phyloP scores from a whole-genome alignment of 64 coral and sea anemone species.

The Stichodactyla mertensii region DNA sequence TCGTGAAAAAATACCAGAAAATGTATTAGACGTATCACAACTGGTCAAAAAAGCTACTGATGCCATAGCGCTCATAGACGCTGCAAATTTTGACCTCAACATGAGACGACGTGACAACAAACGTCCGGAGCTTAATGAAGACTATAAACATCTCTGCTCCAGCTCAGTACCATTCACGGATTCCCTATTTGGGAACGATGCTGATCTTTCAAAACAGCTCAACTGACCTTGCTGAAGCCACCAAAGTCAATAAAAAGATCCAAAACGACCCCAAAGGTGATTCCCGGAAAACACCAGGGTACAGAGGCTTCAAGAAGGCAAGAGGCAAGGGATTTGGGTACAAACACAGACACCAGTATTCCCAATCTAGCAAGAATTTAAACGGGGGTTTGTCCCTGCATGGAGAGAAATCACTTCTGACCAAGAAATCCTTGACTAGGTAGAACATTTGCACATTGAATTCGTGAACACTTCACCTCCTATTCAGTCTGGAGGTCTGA shows the following conservation, averaged over 20 bases:
- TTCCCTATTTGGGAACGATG: not conserved
- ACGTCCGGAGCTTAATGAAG: slow-evolving; percentile 13
- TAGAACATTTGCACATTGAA: slow-evolving; percentile 30
- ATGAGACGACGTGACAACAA: slow-evolving; percentile 23
- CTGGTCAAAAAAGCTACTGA: slow-evolving; percentile 33
- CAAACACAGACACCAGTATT: slow-evolving; percentile 12
- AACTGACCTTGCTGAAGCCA: slow-evolving; percentile 36
- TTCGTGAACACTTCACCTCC: slow-evolving; percentile 11
- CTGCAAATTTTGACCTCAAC: slow-evolving; percentile 37
- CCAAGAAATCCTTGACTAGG: not conserved
- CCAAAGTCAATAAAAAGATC: slow-evolving; percentile 34
- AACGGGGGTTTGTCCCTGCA: slow-evolving; percentile 26
- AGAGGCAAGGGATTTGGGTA: slow-evolving; percentile 12
- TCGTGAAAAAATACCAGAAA: slow-evolving; percentile 9
- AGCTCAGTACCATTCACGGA: not conserved
- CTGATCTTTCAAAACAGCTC: slow-evolving; percentile 9
- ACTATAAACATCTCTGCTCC: slow-evolving; percentile 9
- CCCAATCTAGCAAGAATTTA: slow-evolving; percentile 13
- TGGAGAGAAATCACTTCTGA: slow-evolving; percentile 33
- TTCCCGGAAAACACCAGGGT: not conserved
- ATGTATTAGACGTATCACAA: not conserved
- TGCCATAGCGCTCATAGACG: slow-evolving; percentile 21
- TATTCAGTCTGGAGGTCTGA: not conserved
- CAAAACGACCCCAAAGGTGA: not conserved
- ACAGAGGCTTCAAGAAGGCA: not conserved